phyloP scores from a whole-genome alignment of 1,140 invertebrate species.

The Sitobion miscanthi region DNA sequence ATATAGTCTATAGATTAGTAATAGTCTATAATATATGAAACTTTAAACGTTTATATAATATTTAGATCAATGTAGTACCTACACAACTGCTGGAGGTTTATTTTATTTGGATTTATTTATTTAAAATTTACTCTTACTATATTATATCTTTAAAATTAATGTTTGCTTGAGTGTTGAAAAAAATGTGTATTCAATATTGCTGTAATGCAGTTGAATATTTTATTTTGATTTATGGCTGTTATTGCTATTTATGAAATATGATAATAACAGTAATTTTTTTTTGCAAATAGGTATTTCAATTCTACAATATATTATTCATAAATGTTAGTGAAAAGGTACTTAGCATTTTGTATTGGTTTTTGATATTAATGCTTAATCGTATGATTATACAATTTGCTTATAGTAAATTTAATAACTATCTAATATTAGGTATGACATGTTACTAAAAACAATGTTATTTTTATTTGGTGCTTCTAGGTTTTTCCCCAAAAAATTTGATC shows the following conservation, averaged over 20 bases:
- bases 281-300: background rate
- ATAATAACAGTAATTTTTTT: background rate
- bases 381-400: background rate
- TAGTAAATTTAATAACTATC: background rate
- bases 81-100: background rate
- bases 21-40: slow-evolving; percentile 6
- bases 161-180: background rate
- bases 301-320: background rate
- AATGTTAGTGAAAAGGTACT: background rate
- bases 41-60: background rate
- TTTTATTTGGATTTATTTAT: background rate
- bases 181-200: background rate
- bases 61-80: background rate
- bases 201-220: background rate
- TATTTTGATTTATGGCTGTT: background rate
- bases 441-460: background rate
- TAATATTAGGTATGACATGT: background rate
- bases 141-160: background rate
- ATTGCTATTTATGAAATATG: background rate
- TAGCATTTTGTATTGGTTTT: background rate
- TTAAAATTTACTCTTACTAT: background rate
- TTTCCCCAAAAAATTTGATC: slow-evolving; percentile 5
- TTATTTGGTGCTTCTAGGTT: slow-evolving; percentile 24
- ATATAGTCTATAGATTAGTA: background rate
- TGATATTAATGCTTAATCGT: background rate